phyloP scores from a whole-genome alignment of 2,888 invertebrate genomes.

The Tineola bisselliella region DNA sequence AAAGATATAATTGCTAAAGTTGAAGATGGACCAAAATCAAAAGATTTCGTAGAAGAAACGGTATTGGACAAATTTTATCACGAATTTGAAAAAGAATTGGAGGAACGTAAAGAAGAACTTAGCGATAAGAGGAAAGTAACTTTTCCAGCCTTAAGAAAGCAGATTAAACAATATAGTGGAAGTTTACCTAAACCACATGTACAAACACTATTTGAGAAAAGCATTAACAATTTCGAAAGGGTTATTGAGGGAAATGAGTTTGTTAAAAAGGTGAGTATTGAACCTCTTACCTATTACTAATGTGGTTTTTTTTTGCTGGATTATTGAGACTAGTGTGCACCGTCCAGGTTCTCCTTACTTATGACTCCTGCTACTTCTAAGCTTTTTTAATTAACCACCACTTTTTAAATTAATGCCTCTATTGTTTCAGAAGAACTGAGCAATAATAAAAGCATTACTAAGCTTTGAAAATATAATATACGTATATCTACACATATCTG shows the following conservation, averaged over 20 bases:
- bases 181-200: slow-evolving; percentile 1
- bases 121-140: slow-evolving; percentile 16
- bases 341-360: no score
- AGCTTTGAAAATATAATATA: no score
- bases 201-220: slow-evolving; percentile 33
- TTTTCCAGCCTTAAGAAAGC: slow-evolving; percentile 12
- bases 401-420: no score
- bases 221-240: slow-evolving; percentile 37
- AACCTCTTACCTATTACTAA: background rate
- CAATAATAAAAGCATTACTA: no score
- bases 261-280: slow-evolving; percentile 9
- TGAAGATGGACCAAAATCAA: slow-evolving; percentile 14
- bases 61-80: slow-evolving; percentile 28
- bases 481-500: no score
- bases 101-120: background rate
- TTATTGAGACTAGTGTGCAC: no score
- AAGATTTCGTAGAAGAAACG: slow-evolving; percentile 27
- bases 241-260: slow-evolving; percentile 39
- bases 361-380: no score
- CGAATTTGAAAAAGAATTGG: slow-evolving; percentile 19
- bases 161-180: slow-evolving; percentile 10
- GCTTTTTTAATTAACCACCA: no score
- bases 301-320: no score
- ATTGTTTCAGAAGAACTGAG: no score
- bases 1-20: slow-evolving; percentile 15